phyloP scores from a whole-genome alignment of 1,140 invertebrate genomes.

The Glossosoma conforme region DNA sequence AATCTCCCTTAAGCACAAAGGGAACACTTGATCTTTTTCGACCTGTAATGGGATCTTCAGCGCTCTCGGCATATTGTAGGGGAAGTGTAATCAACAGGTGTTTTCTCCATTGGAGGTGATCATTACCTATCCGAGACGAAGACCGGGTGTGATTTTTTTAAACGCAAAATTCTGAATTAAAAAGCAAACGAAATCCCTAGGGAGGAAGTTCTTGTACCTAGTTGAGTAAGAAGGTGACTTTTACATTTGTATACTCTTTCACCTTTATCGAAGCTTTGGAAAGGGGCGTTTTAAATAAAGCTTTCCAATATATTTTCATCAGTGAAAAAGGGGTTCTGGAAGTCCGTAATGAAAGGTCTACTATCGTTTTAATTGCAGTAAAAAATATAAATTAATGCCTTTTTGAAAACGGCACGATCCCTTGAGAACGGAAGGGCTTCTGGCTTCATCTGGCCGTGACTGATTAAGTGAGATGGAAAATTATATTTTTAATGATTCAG shows the following conservation, averaged over 20 bases:
- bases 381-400: conserved; percentile 31
- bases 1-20: conserved; percentile 19
- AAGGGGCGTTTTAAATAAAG: background rate
- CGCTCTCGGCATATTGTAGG: conserved; percentile 3
- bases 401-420: conserved; percentile 25
- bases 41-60: conserved; percentile 11
- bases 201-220: background rate
- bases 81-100: conserved; percentile 22
- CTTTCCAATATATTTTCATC: conserved; percentile 21
- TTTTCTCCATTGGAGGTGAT: conserved; percentile 13
- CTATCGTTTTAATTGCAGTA: conserved; percentile 31
- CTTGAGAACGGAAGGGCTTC: too few relatives aligned
- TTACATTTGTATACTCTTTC: background rate
- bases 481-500: too few relatives aligned
- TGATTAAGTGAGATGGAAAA: too few relatives aligned
- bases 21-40: conserved; percentile 24
- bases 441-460: too few relatives aligned
- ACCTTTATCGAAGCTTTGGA: background rate
- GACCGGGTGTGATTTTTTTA: conserved; percentile 8
- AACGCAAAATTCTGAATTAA: conserved; percentile 7
- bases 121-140: conserved; percentile 12
- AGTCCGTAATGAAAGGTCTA: conserved; percentile 20
- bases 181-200: conserved; percentile 1
- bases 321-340: conserved; percentile 25
- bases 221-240: too few relatives aligned